phyloP scores from a whole-genome alignment of 1,140 invertebrate species.

The Dryas iulia region DNA sequence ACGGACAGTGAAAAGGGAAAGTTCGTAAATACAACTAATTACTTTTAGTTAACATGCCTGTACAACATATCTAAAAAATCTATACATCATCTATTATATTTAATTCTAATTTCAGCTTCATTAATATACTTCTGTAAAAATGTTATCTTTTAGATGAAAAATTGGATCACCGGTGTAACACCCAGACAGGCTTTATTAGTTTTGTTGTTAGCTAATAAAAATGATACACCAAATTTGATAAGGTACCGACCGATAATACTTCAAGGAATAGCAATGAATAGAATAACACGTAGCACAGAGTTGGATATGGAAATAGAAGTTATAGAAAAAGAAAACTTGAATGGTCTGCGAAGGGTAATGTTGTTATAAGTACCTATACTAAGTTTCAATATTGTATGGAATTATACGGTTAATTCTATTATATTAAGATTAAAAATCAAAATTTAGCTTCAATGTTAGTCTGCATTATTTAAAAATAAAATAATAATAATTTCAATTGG shows the following conservation, averaged over 20 bases:
- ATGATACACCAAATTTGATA: conserved; percentile 57
- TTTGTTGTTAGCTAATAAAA: conserved; percentile 63
- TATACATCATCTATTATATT: too few species aligned
- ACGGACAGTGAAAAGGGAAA: too few species aligned
- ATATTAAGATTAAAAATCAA: too few species aligned
- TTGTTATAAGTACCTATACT: not conserved
- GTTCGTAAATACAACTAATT: too few species aligned
- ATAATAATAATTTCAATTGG: too few species aligned
- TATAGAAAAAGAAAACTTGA: conserved; percentile 63
- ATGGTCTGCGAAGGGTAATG: conserved; percentile 6
- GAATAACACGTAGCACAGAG: conserved; percentile 59
- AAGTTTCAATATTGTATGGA: not conserved
- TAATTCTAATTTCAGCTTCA: too few species aligned
- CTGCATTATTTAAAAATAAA: too few species aligned
- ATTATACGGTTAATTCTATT: too few species aligned
- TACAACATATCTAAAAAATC: too few species aligned
- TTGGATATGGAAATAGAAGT: conserved; percentile 73
- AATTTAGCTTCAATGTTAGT: too few species aligned
- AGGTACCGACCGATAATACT: conserved; percentile 54
- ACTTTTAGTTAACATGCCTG: too few species aligned
- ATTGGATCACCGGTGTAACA: conserved; percentile 59
- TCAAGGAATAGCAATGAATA: conserved; percentile 66
- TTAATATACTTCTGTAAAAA: not conserved
- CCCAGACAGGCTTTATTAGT: conserved; percentile 59
- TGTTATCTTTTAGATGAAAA: conserved; percentile 55